Evolutionary conservation across 2,888 invertebrate species (phyloP).

Genomic region (Thereva nobilitata): DNA sequence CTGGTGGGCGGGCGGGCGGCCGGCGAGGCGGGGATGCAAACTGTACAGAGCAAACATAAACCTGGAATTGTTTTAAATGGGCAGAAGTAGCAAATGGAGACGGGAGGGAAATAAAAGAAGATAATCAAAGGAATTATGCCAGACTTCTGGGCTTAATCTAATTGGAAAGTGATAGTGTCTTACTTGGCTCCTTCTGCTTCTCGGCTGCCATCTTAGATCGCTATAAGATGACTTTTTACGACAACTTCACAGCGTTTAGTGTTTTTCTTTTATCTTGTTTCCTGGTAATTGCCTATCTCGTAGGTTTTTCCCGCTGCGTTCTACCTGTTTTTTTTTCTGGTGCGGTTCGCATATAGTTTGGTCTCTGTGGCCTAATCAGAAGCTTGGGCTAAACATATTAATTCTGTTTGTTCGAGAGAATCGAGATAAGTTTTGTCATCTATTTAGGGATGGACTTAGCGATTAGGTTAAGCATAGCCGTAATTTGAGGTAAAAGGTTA

Average conservation of each 20-base stretch:
- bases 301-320: too few relatives aligned
- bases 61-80: constrained; percentile 43
- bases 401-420: too few relatives aligned
- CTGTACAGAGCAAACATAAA: constrained; percentile 37
- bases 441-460: too few relatives aligned
- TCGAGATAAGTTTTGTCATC: too few relatives aligned
- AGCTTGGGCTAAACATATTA: too few relatives aligned
- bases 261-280: constrained; percentile 2
- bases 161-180: constrained; percentile 39
- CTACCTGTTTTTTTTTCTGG: too few relatives aligned
- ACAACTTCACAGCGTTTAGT: not conserved
- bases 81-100: constrained; percentile 27
- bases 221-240: constrained; percentile 27
- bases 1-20: constrained; percentile 17
- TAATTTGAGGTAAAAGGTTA: too few relatives aligned
- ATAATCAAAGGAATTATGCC: constrained; percentile 40
- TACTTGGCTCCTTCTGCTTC: constrained; percentile 2
- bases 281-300: too few relatives aligned
- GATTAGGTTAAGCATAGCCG: too few relatives aligned
- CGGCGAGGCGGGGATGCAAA: constrained; percentile 27
- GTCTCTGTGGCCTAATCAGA: too few relatives aligned
- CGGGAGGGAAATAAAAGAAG: constrained; percentile 33
- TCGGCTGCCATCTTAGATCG: too few relatives aligned
- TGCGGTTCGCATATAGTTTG: too few relatives aligned
- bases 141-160: constrained; percentile 38